phyloP scores from a whole-genome alignment of 92 coral and sea anemone genomes.

The Montipora capitata region DNA sequence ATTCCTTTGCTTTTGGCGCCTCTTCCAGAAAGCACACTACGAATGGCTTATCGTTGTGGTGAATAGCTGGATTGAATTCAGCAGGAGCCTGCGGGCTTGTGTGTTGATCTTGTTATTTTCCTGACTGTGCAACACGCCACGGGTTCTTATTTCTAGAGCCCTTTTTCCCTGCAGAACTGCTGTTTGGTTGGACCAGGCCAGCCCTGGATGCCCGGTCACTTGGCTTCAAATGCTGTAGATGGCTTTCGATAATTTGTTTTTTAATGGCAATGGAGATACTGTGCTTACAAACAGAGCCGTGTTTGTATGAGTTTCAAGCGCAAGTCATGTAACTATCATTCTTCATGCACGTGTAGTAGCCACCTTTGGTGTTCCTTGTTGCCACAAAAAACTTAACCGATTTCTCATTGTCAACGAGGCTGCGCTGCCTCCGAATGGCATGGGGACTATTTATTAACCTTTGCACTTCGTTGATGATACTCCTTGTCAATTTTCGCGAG shows the following conservation, averaged over 20 bases:
- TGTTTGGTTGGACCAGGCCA: constrained; percentile 39
- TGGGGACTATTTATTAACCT: constrained; percentile 19
- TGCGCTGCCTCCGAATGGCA: constrained; percentile 40
- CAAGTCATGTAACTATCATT: constrained; percentile 30
- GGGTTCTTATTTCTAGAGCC: constrained; percentile 21
- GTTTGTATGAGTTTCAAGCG: constrained; percentile 37
- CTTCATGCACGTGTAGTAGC: constrained; percentile 36
- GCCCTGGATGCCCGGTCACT: constrained; percentile 18
- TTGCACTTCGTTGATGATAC: background rate
- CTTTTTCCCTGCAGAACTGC: constrained; percentile 31
- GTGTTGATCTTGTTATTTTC: constrained; percentile 8
- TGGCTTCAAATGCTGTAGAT: constrained; percentile 19
- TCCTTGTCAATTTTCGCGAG: background rate
- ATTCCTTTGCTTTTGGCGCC: constrained; percentile 31
- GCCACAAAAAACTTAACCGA: constrained; percentile 39
- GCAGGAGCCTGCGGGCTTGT: constrained; percentile 28
- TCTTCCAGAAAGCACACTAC: constrained; percentile 19
- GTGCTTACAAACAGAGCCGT: constrained; percentile 38
- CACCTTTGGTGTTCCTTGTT: constrained; percentile 27
- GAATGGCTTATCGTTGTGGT: constrained; percentile 53
- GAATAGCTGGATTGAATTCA: constrained; percentile 19
- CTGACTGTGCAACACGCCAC: constrained; percentile 31
- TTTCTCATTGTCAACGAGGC: constrained; percentile 19
- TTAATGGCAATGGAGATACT: constrained; percentile 29
- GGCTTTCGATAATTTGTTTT: constrained; percentile 10